Conservation (phyloP, 2,797 vertebrate genomes). For the Aulostomus chinensis region DNA sequence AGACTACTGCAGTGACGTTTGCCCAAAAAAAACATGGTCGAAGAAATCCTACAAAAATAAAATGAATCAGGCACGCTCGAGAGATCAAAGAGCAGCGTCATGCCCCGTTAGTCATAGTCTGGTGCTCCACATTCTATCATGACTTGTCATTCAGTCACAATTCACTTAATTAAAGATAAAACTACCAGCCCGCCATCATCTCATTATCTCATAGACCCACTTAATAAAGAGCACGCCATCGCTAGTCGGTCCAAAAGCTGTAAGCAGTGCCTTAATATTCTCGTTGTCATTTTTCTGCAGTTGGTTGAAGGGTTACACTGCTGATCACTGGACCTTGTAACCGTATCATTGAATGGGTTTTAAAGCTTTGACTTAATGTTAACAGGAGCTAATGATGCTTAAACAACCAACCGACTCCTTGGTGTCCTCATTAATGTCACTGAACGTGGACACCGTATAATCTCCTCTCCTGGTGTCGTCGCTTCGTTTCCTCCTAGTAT, state of each 20-base stretch:
- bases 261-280: background rate
- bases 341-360: slow-evolving; percentile 37
- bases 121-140: too few species aligned
- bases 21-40: too few species aligned
- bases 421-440: slow-evolving; percentile 9
- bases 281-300: background rate
- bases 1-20: too few species aligned
- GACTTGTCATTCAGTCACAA: slow-evolving; percentile 20
- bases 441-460: too few species aligned
- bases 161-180: slow-evolving; percentile 21
- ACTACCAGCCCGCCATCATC: slow-evolving; percentile 6
- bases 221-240: slow-evolving; percentile 4
- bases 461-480: too few species aligned
- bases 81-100: too few species aligned
- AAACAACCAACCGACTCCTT: slow-evolving; percentile 13
- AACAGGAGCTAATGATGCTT: slow-evolving; percentile 39
- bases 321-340: slow-evolving; percentile 18
- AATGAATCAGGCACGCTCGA: too few species aligned
- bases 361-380: slow-evolving; percentile 19
- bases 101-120: too few species aligned
- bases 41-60: too few species aligned
- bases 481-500: too few species aligned
- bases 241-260: background rate
- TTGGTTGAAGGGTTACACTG: slow-evolving; percentile 2
- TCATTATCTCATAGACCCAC: slow-evolving; percentile 1